A percentile compares a stretch with the other conserved stretches of the same genome.
phyloP scores from a whole-genome alignment of 1,140 invertebrate species.

The Copidosoma floridanum region DNA sequence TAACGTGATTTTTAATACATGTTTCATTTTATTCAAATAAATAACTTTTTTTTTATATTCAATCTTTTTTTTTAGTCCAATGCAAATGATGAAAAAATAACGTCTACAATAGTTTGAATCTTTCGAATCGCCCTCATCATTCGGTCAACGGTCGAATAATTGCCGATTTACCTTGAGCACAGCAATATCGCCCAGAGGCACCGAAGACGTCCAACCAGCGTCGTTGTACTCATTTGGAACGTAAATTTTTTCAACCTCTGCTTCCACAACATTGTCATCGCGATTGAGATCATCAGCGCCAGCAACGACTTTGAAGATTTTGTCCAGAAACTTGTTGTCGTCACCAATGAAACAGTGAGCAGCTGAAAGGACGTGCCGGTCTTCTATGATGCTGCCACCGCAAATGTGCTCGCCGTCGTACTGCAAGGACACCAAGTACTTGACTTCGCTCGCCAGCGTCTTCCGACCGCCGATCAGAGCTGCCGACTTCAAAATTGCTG shows the following conservation, averaged over 20 bases:
- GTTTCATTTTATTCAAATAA: no score
- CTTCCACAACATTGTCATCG: neutral
- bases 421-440: constrained; percentile 13
- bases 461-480: neutral
- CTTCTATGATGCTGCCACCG: constrained; percentile 50
- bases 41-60: no score
- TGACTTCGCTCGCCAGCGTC: neutral
- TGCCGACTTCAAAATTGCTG: neutral
- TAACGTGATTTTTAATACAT: no score
- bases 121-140: no score
- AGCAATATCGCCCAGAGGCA: constrained; percentile 5
- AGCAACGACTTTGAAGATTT: neutral
- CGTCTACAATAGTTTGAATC: no score
- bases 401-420: constrained; percentile 32
- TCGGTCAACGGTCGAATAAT: no score
- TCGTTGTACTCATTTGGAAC: constrained; percentile 3
- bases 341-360: constrained; percentile 47
- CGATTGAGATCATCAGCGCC: neutral
- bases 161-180: constrained; percentile 8
- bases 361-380: constrained; percentile 52
- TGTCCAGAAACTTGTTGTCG: neutral
- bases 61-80: no score
- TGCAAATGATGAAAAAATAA: no score
- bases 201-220: neutral
- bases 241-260: constrained; percentile 5